Base-by-base conservation (phyloP, 2,888 invertebrate species). In the Diarsia dahlii region DNA sequence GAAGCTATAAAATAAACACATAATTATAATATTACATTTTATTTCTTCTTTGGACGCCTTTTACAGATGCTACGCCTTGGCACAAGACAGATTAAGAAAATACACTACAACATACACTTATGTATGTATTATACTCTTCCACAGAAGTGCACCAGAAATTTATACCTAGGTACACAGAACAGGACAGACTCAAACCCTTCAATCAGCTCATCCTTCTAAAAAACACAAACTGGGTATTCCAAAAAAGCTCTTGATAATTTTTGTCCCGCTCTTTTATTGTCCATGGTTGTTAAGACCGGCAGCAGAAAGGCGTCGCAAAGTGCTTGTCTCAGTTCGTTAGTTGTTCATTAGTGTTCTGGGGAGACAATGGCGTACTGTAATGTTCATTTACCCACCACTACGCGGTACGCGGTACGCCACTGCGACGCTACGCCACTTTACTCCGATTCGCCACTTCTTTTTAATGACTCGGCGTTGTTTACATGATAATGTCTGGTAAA, bases 301-400 rank as follows among this genome's bases (percentile, higher is more conserved):
- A 64, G 72, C 78, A 85, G 81, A 82, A 87, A 87, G 81, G 78
- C 85, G 74, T 84, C 76, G 82, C 77, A 86, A 87, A 90, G 85
- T 85, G 89, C 86, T 84, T 87, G 86, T 88, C 88, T 88, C 89
- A 87, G 89, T 89, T 92, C 90, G 91, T 92, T 92, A 91, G 90
- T 84, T 87, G 90, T 91, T 91, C 91, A 91, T 92, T 92, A 91
- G 86, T 85, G 85, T 82, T 84, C 80, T 84, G 78, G 72, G 77
- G 86, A 89, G 90, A 91, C 91, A 90, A 89, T 89, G 78, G 83
- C 76, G 77, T 73, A 76, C 81, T 85, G 85, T 89, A 88, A 88
- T 87, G 87, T 87, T 85, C 87, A 88, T 88, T 88, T 89, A 72
- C 83, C 78, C 76, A 78, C 86, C 79, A 80, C 79, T 78, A 78